Base-by-base conservation (phyloP, 1,140 invertebrate species). In the Caenorhabditis tropicalis region DNA sequence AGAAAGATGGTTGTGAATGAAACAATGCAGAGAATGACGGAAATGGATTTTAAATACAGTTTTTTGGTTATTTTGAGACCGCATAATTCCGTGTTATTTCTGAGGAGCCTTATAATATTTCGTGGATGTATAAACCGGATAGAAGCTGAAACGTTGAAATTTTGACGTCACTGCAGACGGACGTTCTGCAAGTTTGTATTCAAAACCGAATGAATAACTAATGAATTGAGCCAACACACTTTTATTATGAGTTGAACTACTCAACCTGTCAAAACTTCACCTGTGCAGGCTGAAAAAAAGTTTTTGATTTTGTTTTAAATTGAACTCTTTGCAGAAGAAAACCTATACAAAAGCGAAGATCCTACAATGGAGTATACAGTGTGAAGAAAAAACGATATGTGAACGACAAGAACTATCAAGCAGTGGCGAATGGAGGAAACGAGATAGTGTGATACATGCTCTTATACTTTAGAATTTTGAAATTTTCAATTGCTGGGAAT, bases 301-400 rank as follows among this genome's bases (percentile, higher is more conserved):
- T 12, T 43, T 43, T 6, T 12, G 12, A 43, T 43, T 43, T 43
- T 43, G n/a, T n/a, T n/a, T n/a, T n/a, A n/a, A n/a, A n/a, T n/a
- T n/a, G n/a, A n/a, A 21, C 21, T 10, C 24, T 43, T 74, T 74
- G 36, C 65, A 74, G 65, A 24, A 74, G 29, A 24, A 74, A 74
- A 24, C 65, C 65, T 12, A 43, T 46, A 2, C 9, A 7, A 24
- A 43, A 24, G 29, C 43, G 43, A 46, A 19, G 7, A n/a, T 43
- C 39, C 12, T 74, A 74, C n/a, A 74, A 74, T 74, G 65, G 65
- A 74, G 65, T 36, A 21, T 74, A 74, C n/a, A 74, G 65, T 74
- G 65, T 74, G n/a, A 74, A 74, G 10, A 74, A 74, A 12, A 74
- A 74, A 43, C 65, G 65, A 74, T 74, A 74, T 24, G 65, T 74